Evolutionary conservation across 1,140 invertebrate genomes (phyloP).

Genomic region (Drosophila mojavensis): DNA sequence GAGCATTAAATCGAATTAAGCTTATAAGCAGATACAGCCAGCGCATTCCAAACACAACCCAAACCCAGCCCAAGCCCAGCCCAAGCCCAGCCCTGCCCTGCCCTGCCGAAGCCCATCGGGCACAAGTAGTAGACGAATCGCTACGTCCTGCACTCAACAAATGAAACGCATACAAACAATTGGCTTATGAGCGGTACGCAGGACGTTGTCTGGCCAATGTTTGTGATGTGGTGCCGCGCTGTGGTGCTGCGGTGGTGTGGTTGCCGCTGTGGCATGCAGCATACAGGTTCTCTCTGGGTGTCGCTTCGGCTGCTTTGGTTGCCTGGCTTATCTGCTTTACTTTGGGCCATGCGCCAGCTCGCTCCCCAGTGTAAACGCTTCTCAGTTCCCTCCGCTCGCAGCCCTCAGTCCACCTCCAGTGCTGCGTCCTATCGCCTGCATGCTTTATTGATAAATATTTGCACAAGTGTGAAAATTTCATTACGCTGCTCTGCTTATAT

Average conservation of each 20-base stretch:
- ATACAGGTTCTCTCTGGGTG: conserved; percentile 13
- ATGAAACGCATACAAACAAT: conserved; percentile 82
- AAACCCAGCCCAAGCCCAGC: background rate
- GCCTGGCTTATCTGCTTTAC: conserved; percentile 77
- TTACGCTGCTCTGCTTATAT: conserved; percentile 82
- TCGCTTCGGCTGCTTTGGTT: conserved; percentile 38
- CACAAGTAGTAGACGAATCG: conserved; percentile 42
- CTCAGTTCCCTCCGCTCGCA: background rate
- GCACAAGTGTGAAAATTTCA: conserved; percentile 84
- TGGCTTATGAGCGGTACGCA: conserved; percentile 77
- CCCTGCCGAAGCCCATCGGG: background rate
- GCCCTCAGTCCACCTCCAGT: conserved; percentile 4
- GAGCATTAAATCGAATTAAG: conserved; percentile 84
- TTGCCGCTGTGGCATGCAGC: conserved; percentile 1
- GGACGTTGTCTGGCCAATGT: conserved; percentile 40
- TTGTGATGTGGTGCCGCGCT: conserved; percentile 46
- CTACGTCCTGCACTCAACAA: conserved; percentile 69
- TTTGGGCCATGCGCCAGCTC: conserved; percentile 53
- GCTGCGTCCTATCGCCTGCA: conserved; percentile 32
- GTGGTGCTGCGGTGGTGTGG: conserved; percentile 22
- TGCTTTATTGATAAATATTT: conserved; percentile 83
- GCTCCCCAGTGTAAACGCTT: conserved; percentile 18
- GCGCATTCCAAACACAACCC: background rate
- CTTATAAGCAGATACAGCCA: conserved; percentile 71
- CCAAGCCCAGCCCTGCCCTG: no score